Percentiles rank a stretch among this genome's conserved stretches.
Conservation (phyloP, 2,888 invertebrate species). For the Leistus spinibarbis region DNA sequence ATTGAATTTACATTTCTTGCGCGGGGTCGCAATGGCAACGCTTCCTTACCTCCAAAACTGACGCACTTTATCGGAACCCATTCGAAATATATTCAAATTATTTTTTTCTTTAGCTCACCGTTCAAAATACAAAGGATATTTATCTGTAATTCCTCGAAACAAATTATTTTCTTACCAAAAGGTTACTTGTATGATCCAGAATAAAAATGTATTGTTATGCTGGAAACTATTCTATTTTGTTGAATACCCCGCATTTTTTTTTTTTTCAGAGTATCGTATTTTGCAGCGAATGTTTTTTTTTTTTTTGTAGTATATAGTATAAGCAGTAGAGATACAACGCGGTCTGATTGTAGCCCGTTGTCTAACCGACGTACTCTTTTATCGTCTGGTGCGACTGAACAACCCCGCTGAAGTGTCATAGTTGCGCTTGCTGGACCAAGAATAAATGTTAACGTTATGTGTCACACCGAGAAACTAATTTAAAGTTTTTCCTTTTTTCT, state of each 20-base stretch:
- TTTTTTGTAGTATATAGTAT: too few species aligned
- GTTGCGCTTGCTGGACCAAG: not conserved
- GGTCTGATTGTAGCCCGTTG: not conserved
- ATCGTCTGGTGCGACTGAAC: not conserved
- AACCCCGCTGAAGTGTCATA: not conserved
- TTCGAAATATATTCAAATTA: not conserved
- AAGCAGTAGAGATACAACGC: not conserved
- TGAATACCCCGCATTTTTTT: too few species aligned
- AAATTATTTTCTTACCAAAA: too few species aligned
- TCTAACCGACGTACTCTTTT: not conserved
- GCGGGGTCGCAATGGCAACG: conserved; percentile 8
- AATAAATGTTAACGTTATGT: not conserved
- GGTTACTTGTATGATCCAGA: too few species aligned
- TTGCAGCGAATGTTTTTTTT: too few species aligned
- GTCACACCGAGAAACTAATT: not conserved
- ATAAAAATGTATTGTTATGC: too few species aligned
- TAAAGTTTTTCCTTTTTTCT: not conserved
- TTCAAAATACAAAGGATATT: too few species aligned
- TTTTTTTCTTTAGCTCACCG: too few species aligned
- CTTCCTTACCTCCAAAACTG: not conserved
- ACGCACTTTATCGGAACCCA: not conserved
- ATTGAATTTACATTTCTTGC: conserved; percentile 36
- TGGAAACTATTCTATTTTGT: too few species aligned
- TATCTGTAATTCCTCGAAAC: too few species aligned
- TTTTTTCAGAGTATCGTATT: too few species aligned